Evolutionary conservation across 2,113 vertebrate genomes (phyloP), one percentile per base, ranked within the genome.

Genomic region (Zootoca vivipara): DNA sequence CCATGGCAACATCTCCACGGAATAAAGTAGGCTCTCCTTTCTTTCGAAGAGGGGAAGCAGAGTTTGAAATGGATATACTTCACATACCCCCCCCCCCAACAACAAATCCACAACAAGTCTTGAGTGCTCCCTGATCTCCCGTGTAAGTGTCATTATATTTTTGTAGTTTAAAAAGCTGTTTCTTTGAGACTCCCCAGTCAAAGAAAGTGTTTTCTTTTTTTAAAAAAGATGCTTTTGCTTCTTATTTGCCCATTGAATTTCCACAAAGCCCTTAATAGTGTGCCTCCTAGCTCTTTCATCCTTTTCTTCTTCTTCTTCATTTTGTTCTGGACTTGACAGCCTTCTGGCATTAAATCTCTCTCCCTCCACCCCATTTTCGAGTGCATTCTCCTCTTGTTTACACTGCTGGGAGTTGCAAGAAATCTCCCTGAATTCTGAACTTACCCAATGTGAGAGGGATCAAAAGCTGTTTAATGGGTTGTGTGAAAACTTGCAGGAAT

Each of bases 1-100:
- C 94, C 84, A 95, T 96, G 91, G 88, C 89, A 95, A 96, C 95
- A 64, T 42, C 92, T 94, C 91, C 94, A 87, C 87, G 73, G 89
- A 93, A 95, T 92, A 91, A 94, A 93, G 89, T 94, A 88, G 92
- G 92, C 92, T 91, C 81, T 92, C 87, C 70, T 93, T 95, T 94
- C 93, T 94, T 94, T 89, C 80, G 82, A 83, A 35, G 69, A 1
- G 89, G 30, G 70, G 74, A 91, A 82, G 70, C 67, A 91, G 75
- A 82, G 92, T 75, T 89, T 82, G 87, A 90, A 94, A 93, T 88
- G 93, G 80, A 30, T 75, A 30, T 75, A 90, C 46, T 91, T 93
- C 74, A 67, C 58, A 69, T 90, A 90, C 89, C 77, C 79, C 1
- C 26, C 9, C 12, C 24, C 13, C 33, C 20, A 10, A 22, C 58